Percentiles rank a stretch among this genome's conserved stretches.
Conservation (phyloP, 1,140 invertebrate species). For the Drosophila quadrilineata region DNA sequence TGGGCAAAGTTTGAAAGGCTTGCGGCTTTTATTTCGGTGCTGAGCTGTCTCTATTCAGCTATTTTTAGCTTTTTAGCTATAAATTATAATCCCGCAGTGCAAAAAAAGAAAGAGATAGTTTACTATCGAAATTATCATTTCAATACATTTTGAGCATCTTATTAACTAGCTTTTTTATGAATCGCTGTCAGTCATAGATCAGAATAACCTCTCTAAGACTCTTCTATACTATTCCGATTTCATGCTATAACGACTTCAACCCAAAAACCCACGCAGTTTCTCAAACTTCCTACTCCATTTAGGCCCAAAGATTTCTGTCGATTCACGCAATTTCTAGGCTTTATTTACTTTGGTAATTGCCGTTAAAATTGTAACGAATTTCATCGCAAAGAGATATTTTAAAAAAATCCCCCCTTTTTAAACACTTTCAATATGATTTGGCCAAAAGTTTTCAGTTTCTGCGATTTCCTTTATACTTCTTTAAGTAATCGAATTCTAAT, state of each 20-base stretch:
- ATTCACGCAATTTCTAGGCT: constrained; percentile 35
- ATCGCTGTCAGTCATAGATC: too few species aligned
- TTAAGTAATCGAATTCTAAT: background rate
- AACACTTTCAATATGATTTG: background rate
- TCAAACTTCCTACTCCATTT: background rate
- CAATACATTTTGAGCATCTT: background rate
- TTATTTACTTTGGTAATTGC: constrained; percentile 63
- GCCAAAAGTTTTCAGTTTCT: too few species aligned
- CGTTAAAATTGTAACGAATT: constrained; percentile 61
- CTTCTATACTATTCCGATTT: background rate
- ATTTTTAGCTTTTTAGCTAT: constrained; percentile 19
- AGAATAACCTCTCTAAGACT: too few species aligned
- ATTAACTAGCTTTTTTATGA: too few species aligned
- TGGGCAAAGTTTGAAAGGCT: constrained; percentile 6
- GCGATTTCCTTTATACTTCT: too few species aligned
- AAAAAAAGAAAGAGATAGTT: background rate
- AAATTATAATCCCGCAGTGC: constrained; percentile 5
- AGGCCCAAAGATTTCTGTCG: constrained; percentile 26
- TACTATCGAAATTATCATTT: background rate
- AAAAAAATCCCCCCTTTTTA: background rate
- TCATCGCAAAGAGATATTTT: background rate
- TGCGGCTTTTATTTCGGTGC: background rate
- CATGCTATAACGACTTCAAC: background rate
- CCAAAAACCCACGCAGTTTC: background rate
- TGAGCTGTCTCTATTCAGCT: too few species aligned